Evolutionary conservation across 2,888 invertebrate species (phyloP).

Genomic region (Rhyacophila evoluta): DNA sequence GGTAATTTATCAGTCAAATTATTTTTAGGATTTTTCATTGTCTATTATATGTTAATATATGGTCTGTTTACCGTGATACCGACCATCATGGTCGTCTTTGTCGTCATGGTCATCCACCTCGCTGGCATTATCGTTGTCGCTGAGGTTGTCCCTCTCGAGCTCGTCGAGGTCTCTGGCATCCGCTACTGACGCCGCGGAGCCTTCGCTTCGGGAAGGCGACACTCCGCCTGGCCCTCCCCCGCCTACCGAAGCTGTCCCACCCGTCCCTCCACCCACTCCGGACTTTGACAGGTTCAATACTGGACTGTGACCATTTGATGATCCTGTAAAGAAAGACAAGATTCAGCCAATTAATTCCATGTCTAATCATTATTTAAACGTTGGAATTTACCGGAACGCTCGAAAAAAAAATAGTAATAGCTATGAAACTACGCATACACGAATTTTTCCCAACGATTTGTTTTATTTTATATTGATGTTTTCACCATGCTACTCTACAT

Average conservation of each 20-base stretch:
- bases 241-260: conserved; percentile 65
- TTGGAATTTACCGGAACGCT: too few species aligned
- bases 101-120: conserved; percentile 89
- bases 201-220: conserved; percentile 73
- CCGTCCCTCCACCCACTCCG: conserved; percentile 80
- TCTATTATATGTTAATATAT: neutral
- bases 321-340: conserved; percentile 70
- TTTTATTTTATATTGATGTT: too few species aligned
- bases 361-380: too few species aligned
- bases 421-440: too few species aligned
- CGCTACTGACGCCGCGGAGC: conserved; percentile 66
- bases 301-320: conserved; percentile 91
- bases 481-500: too few species aligned
- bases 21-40: too few species aligned
- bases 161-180: conserved; percentile 72
- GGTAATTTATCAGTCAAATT: too few species aligned
- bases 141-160: conserved; percentile 78
- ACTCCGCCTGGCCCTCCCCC: conserved; percentile 66
- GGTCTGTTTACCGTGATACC: conserved; percentile 57
- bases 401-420: too few species aligned
- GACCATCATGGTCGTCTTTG: conserved; percentile 86
- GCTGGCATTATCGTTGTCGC: conserved; percentile 83
- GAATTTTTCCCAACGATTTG: too few species aligned
- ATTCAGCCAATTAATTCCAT: too few species aligned
- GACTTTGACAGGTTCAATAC: conserved; percentile 92